Evolutionary conservation across 2,113 vertebrate genomes (phyloP).

Genomic region (Hiodon tergisus): DNA sequence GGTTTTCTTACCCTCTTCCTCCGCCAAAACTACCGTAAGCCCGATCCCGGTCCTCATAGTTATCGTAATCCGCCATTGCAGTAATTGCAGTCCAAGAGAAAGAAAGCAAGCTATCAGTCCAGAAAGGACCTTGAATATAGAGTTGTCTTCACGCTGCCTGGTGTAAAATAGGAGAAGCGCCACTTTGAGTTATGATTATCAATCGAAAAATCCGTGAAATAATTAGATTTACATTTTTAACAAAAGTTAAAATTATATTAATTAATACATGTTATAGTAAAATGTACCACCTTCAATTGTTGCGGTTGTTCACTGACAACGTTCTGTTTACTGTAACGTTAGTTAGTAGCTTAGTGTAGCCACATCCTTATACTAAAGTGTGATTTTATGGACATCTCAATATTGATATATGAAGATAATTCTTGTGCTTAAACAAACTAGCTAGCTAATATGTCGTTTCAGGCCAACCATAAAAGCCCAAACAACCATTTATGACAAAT

Average conservation of each 20-base stretch:
- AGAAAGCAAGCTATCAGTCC: conserved; percentile 62
- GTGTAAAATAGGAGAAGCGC: conserved; percentile 18
- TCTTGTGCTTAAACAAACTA: too few relatives aligned
- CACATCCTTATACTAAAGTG: too few relatives aligned
- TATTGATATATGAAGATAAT: too few relatives aligned
- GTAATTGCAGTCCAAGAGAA: conserved; percentile 72
- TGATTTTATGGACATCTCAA: too few relatives aligned
- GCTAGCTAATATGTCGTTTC: too few relatives aligned
- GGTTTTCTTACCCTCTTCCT: conserved; percentile 77
- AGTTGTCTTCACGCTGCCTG: conserved; percentile 72
- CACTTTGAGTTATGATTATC: neutral
- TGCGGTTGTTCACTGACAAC: neutral
- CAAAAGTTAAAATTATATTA: neutral
- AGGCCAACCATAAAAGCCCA: too few relatives aligned
- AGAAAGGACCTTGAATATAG: conserved; percentile 74
- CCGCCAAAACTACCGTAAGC: conserved; percentile 91
- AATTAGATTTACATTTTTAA: neutral
- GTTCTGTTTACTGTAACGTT: neutral
- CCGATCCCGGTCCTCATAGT: conserved; percentile 82
- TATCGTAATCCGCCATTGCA: conserved; percentile 95
- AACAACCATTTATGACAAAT: too few relatives aligned
- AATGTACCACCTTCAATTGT: neutral
- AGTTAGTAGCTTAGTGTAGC: neutral
- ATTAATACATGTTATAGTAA: neutral
- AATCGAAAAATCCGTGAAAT: neutral